Evolutionary conservation across 2,113 vertebrate genomes (phyloP).

Genomic region (Brienomyrus longianalis): DNA sequence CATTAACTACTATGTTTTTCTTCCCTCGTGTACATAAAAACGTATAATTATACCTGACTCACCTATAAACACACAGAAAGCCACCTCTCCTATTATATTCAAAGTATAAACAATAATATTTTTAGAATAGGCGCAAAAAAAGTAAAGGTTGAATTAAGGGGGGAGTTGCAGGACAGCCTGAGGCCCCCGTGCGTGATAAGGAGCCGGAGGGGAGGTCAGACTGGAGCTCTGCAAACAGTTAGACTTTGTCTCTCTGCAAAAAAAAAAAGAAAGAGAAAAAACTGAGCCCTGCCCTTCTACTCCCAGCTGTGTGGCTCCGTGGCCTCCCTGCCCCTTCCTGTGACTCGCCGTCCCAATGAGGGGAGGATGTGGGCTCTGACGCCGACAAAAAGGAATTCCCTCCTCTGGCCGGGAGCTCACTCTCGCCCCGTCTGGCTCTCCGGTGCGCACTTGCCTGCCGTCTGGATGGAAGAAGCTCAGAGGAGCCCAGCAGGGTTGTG

Average conservation of each 20-base stretch:
- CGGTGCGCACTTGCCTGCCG: conserved; percentile 54
- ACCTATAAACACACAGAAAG: not conserved
- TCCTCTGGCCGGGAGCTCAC: conserved; percentile 47
- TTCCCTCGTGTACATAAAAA: not conserved
- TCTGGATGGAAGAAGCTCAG: conserved; percentile 40
- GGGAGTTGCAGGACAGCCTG: not conserved
- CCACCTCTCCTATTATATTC: not conserved
- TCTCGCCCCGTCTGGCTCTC: conserved; percentile 65
- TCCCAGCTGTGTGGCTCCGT: conserved; percentile 59
- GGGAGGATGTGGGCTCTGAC: conserved; percentile 58
- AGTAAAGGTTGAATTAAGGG: not conserved
- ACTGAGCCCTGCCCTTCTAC: conserved; percentile 51
- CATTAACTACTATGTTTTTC: not conserved
- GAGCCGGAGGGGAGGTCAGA: not conserved
- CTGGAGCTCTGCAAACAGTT: not conserved
- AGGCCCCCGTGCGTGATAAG: not conserved
- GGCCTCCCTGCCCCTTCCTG: conserved; percentile 59
- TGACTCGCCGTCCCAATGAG: conserved; percentile 58
- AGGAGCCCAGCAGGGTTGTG: conserved; percentile 25
- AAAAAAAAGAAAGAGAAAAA: not conserved
- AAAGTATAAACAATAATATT: not conserved
- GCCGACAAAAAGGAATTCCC: conserved; percentile 73
- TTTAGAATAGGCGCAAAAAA: not conserved
- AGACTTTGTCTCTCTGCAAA: not conserved
- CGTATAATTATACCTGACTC: not conserved